Evolutionary conservation across 2,797 vertebrate genomes (phyloP).

Genomic region (Gorsachius magnificus): DNA sequence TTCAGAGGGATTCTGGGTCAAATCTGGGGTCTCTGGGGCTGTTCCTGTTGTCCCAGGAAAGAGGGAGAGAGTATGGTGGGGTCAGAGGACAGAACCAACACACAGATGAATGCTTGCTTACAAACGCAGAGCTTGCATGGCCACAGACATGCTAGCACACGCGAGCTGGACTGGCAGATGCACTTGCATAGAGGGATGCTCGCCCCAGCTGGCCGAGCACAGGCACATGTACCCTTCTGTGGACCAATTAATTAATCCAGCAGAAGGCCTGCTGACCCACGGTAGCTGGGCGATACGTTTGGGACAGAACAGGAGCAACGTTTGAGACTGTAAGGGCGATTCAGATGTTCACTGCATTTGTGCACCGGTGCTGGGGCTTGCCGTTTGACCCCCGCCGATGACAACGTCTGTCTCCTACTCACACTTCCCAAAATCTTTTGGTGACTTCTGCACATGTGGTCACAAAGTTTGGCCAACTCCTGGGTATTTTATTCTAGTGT

Average conservation of each 20-base stretch:
- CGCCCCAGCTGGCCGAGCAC: background rate
- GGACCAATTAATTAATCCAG: background rate
- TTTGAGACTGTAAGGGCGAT: background rate
- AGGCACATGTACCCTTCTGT: background rate
- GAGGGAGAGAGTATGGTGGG: background rate
- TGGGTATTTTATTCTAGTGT: background rate
- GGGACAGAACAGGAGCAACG: background rate
- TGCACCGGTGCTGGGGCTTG: background rate
- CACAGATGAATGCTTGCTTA: background rate
- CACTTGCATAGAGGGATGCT: no score
- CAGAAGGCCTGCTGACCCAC: background rate
- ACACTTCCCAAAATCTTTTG: background rate
- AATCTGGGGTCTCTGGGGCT: background rate
- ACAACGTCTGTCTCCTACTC: background rate
- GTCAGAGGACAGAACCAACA: background rate
- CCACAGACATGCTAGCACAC: background rate
- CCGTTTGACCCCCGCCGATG: fast-evolving
- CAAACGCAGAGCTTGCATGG: fast-evolving
- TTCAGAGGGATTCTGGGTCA: background rate
- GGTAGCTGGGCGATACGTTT: background rate
- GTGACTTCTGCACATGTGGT: background rate
- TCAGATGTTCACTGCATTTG: background rate
- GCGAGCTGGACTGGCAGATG: background rate
- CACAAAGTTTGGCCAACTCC: background rate
- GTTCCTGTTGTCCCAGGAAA: background rate